Evolutionary conservation across 1,140 invertebrate genomes (phyloP), one percentile per base, ranked within the genome.

Genomic region (Drosophila obscura): DNA sequence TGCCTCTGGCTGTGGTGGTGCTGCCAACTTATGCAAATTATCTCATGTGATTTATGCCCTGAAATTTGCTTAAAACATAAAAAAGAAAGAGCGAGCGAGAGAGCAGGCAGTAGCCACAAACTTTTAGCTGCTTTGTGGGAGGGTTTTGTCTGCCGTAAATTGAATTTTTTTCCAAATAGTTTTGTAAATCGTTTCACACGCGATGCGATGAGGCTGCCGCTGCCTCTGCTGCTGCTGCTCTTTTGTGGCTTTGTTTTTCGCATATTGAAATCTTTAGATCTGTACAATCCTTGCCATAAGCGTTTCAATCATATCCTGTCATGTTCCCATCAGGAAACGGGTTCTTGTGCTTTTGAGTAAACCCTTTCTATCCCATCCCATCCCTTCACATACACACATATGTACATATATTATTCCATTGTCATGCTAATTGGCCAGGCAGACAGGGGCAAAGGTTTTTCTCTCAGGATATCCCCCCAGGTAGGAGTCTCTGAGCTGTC

Each of bases 21-120:
- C 71, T 85, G 77, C 77, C 77, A 85, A 87, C 82, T 85, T 85
- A 85, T 85, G 82, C 83, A 87, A 85, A 85, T 81, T 82, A 67
- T 58, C 49, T 13, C 31, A 71, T 68, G 69, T 75, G 81, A 85
- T 85, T 85, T 87, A 85, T 85, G 74, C 65, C 65, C 44, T 15
- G 73, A 71, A 57, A 61, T 80, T 64, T 45, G 50, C 35, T 51
- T 31, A 57, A 59, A 72, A n/a, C n/a, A 63, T 19, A n/a, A 52
- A 45, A 46, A 2, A 58, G 22, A 35, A 4, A 8, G n/a, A 16
- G 22, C 7, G 28, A 8, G 28, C 2, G 26, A 6, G 28, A 31
- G 8, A 9, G 8, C 11, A 13, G 4, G 11, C 35, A 13, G 35
- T 5, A 4, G 44, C 19, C 9, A n/a, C 15, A 16, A 15, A 76